Base-by-base conservation (phyloP, 2,888 invertebrate species). In the Eupelmus urozonus region DNA sequence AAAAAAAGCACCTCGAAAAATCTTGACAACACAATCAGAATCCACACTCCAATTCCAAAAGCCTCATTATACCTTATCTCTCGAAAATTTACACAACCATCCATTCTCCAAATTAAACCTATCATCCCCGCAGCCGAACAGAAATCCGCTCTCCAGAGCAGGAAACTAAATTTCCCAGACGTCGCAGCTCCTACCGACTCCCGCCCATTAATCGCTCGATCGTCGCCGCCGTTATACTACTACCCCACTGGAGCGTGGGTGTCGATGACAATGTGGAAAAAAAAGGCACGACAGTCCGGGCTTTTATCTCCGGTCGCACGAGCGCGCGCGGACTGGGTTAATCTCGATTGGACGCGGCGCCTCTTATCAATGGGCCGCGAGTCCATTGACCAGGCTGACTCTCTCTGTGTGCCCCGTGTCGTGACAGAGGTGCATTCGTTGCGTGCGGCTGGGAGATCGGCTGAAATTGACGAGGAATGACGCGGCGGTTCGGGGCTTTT, bases 401-500 rank as follows among this genome's bases (percentile, higher is more conserved):
- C 34, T 45, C 2, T 45, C 4, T 45, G 13, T 45, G 2, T 4
- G 13, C 16, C 9, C 45, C 16, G 2, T 45, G 2, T 9, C 16
- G 45, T 45, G 45, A 45, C 9, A 45, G 45, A 45, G 45, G 13
- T 45, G 16, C 45, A 45, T 16, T 45, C 16, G 45, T 45, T 45
- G 16, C 9, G 16, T 13, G 13, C 4, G 45, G 2, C 2, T 13
- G 16, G 13, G 9, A 45, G 45, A 16, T 2, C 7, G 45, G 13
- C 2, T 4, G 16, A 71, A 71, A 76, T 76, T 40, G 51, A 65
- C 40, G 20, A 20, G 13, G 40, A 71, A 25, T 76, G 76, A 76
- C 71, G 59, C 7, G 25, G 65, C 70, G 18, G n/a, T 16, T 65
- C 23, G 55, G 23, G 34, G 20, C 11, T 51, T 20, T 20, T 25